Evolutionary conservation across 2,797 vertebrate species (phyloP).

Genomic region (Spinibarbus caldwelli): DNA sequence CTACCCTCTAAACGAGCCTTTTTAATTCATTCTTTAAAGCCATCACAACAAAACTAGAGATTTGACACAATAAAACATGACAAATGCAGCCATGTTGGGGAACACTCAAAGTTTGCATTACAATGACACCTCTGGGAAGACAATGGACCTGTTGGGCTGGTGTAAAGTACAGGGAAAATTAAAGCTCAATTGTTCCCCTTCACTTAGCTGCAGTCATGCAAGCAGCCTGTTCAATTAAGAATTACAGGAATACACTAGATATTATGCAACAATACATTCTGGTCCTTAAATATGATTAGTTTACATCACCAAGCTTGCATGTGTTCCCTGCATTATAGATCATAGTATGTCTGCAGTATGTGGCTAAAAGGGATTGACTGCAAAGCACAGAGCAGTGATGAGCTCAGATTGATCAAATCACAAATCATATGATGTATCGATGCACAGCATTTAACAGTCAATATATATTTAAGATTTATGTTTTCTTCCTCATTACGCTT

Average conservation of each 20-base stretch:
- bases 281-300: neutral
- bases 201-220: slow-evolving; percentile 11
- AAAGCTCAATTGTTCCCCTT: slow-evolving; percentile 24
- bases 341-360: neutral
- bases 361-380: neutral
- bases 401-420: neutral
- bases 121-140: slow-evolving; percentile 64
- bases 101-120: slow-evolving; percentile 65
- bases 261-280: neutral
- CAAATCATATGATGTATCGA: neutral
- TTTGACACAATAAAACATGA: slow-evolving; percentile 66
- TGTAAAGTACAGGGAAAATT: slow-evolving; percentile 59
- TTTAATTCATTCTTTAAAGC: slow-evolving; percentile 58
- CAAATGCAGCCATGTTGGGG: slow-evolving; percentile 65
- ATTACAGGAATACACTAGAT: slow-evolving; percentile 35
- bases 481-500: neutral
- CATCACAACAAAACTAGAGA: slow-evolving; percentile 65
- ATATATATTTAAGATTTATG: neutral
- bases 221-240: slow-evolving; percentile 17
- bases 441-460: neutral
- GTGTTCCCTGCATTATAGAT: neutral
- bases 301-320: neutral
- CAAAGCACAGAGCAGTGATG: neutral
- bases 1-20: slow-evolving; percentile 62
- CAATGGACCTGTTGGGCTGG: slow-evolving; percentile 61